Evolutionary conservation across 2,797 vertebrate genomes (phyloP).

Genomic region (Pitangus sulphuratus): DNA sequence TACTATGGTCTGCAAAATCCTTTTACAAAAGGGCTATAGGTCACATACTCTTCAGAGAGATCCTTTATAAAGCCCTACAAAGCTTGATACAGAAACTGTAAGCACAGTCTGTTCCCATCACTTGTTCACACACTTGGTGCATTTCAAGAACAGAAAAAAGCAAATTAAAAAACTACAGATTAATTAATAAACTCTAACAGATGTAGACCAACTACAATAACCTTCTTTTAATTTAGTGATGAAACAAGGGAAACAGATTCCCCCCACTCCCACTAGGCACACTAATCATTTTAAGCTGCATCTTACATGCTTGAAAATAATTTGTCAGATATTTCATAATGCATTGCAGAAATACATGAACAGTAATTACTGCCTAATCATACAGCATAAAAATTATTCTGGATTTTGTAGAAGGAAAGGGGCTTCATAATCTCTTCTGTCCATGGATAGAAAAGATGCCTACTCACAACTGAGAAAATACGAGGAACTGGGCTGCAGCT

Average conservation of each 20-base stretch:
- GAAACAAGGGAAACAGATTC: not conserved
- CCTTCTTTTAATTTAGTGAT: not conserved
- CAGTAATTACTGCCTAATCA: not conserved
- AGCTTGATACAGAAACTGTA: not conserved
- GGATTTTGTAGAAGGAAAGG: not conserved
- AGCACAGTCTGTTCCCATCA: not conserved
- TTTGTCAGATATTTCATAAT: not conserved
- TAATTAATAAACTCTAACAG: not conserved
- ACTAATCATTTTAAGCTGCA: not conserved
- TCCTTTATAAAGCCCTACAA: not conserved
- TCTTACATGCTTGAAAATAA: not conserved
- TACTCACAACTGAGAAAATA: accelerated
- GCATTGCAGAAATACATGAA: not conserved
- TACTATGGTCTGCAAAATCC: not conserved
- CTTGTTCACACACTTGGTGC: not conserved
- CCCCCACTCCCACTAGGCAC: accelerated
- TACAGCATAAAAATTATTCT: not conserved
- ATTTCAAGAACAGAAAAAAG: not conserved
- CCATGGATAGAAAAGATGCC: not conserved
- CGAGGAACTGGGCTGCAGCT: not conserved
- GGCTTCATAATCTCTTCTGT: not conserved
- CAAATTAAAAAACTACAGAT: not conserved
- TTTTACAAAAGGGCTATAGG: not conserved
- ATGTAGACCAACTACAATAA: not conserved
- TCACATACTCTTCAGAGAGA: not conserved